Base-by-base conservation (phyloP, 2,888 invertebrate species). In the Aethes cnicana region DNA sequence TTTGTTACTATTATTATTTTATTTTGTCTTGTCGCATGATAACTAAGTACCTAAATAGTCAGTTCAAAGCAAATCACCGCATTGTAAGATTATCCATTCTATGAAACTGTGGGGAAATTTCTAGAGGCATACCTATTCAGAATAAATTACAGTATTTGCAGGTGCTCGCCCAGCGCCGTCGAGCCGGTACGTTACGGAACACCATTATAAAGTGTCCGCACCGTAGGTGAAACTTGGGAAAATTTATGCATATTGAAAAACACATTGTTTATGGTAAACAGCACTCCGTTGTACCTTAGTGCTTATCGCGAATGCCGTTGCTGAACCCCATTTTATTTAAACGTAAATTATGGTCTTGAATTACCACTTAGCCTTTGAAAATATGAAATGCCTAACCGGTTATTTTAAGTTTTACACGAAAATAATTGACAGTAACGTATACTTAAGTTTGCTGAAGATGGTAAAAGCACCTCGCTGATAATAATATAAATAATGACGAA, bases 401-500 rank as follows among this genome's bases (percentile, higher is more conserved):
- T 44, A n/a, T 25, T 23, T 33, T 21, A 20, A 20, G 30, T 2
- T 17, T 30, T 14, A 37, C 26, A 20, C 30, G 23, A 43, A 18
- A 35, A 28, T 53, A 35, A 54, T 53, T 55, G 46, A 53, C 55
- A 57, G 61, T 64, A 58, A 62, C 64, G 59, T 62, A 47, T 17
- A 18, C 59, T 49, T 69, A 65, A 74, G 66, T 74, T 71, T 66
- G 66, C 61, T 47, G 57, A 66, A 59, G 53, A 58, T 54, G 48
- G 61, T 58, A 63, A 50, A 61, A 65, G 58, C 61, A 58, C 64
- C 55, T 60, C 58, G 57, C 58, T 49, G 61, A 53, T 69, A 72
- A 72, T 72, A 57, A 68, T 64, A 62, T 74, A 74, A n/a, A 74
- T 78, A 65, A 71, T 61, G 61, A n/a, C n/a, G 59, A 61, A 64